Evolutionary conservation across 1,140 invertebrate species (phyloP), one percentile per base, ranked within the genome.

Genomic region (Sipha flava): DNA sequence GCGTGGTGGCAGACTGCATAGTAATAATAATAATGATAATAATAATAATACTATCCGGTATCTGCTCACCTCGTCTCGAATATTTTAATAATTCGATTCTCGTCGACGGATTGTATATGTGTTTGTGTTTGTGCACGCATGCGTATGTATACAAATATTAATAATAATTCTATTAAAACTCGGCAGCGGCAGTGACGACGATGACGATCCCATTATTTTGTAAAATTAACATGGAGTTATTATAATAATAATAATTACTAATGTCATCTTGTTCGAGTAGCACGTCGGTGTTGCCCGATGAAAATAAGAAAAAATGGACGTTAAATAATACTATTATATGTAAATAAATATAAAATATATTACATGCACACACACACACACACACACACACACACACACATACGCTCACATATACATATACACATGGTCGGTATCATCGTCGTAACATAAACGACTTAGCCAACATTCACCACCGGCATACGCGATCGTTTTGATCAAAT

Each of bases 41-140:
- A 43, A 45, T 47, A 47, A 37, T 47, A 70, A 47, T 45, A 70
- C 47, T n/a, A 70, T 70, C 66, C 43, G 43, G 16, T 0, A 70
- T 18, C 26, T 26, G 40, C 26, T 47, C 43, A 47, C 23, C 40
- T 47, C 66, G 43, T 26, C 40, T 12, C 66, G 2, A 14, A 43
- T 40, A 70, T 70, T 70, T 70, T 70, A 45, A 70, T 70, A 70
- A 70, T 70, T 70, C 43, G 43, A 70, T 70, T 70, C 21, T 47
- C 66, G 43, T 29, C 40, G 26, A 70, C 40, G 43, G 18, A 16
- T 43, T 23, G 21, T 16, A n/a, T n/a, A n/a, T n/a, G n/a, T n/a
- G n/a, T n/a, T n/a, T n/a, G 16, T 21, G 37, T 23, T 7, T 64
- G 59, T 18, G 23, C 18, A 66, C 62, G 2, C 40, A 43, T 43